Base-by-base conservation (phyloP, 2,888 invertebrate genomes). In the Fragum whitleyi region DNA sequence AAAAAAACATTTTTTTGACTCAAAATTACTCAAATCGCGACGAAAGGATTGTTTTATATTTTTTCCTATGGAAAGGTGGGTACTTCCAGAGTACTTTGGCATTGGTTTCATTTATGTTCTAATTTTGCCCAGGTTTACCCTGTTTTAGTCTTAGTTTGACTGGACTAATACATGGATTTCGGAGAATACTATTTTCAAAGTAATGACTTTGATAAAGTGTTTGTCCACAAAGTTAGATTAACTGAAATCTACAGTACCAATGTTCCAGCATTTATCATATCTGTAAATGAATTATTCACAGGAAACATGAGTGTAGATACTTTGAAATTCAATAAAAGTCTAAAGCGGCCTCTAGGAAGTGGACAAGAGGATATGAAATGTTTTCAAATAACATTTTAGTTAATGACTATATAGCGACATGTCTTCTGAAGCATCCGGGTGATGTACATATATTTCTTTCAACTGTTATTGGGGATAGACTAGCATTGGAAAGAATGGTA, bases 161-260 rank as follows among this genome's bases (percentile, higher is more conserved):
- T n/a, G n/a, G n/a, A n/a, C n/a, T n/a, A n/a, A n/a, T n/a, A 70
- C 57, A 32, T n/a, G 23, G 76, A 76, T 53, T 28, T 47, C 51
- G 76, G 76, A 11, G n/a, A 74, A 16, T 81, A 67, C 53, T 79
- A 74, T 32, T 85, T 85, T 71, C 59, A 77, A 61, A 61, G 57
- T n/a, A 6, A 51, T n/a, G 5, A 51, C 19, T 79, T 82, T 70
- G 16, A 68, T 1, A 42, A n/a, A 23, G 53, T 80, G 16, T 72
- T 80, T 57, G 55, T 70, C 19, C 77, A 81, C 32, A 47, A 26
- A 74, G 53, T 77, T 28, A 29, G 65, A 29, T 55, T 81, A 23
- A 47, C 9, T 7, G 53, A 81, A 36, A 55, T 53, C 21, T 16
- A 70, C 5, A 77, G 81, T 55, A 26, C 53, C 32, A 23, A 16